Conservation (phyloP, 2,888 invertebrate genomes). For the Brenthis hecate region DNA sequence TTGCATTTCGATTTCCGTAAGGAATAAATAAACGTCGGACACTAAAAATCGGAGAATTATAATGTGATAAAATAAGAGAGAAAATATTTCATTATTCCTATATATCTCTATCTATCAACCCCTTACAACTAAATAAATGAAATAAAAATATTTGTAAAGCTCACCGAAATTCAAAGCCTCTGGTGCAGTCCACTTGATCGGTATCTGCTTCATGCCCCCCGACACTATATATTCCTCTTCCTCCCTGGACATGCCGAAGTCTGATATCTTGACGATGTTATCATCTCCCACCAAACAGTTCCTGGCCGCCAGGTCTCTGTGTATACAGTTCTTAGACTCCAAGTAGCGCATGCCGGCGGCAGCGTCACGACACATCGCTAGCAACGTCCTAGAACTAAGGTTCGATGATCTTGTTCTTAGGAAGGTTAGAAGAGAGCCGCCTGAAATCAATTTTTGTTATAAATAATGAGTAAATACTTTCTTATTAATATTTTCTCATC, state of each 20-base stretch:
- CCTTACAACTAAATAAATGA: neutral
- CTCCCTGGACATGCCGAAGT: slow-evolving; percentile 98
- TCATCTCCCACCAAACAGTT: slow-evolving; percentile 95
- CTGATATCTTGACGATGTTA: slow-evolving; percentile 96
- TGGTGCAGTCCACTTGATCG: slow-evolving; percentile 99
- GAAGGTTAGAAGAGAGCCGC: slow-evolving; percentile 95
- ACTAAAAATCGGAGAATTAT: too few species aligned
- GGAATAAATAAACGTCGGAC: too few species aligned
- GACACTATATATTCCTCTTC: slow-evolving; percentile 98
- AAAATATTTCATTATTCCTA: too few species aligned
- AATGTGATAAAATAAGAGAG: too few species aligned
- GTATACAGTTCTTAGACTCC: slow-evolving; percentile 97
- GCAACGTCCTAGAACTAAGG: slow-evolving; percentile 85
- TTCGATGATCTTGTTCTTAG: slow-evolving; percentile 88
- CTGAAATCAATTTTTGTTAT: slow-evolving; percentile 63
- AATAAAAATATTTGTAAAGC: neutral
- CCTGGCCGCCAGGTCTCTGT: slow-evolving; percentile 96
- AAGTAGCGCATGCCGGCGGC: slow-evolving; percentile 97
- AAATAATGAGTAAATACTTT: too few species aligned
- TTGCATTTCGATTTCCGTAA: too few species aligned
- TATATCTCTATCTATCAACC: too few species aligned
- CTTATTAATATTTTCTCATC: too few species aligned
- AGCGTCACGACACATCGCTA: slow-evolving; percentile 96
- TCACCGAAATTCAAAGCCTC: slow-evolving; percentile 96
- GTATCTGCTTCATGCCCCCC: slow-evolving; percentile 99